These are phyloP conservation scores for Hermatobates lingyangjiaoensis DNA, from an alignment of 1,140 invertebrate species.

Conservation along the genomic window DNA sequence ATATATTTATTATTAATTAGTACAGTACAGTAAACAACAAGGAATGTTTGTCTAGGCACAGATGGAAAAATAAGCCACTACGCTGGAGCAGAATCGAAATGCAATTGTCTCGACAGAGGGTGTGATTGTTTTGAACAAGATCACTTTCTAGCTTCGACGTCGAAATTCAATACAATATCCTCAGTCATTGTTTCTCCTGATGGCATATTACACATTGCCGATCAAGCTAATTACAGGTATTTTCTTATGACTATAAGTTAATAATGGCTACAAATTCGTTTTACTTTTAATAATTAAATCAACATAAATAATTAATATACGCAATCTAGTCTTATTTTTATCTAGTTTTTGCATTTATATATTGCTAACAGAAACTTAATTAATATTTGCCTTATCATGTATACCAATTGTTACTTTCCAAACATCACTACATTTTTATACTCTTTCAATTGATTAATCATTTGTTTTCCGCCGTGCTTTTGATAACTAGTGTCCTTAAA, in stretches of 20 bases:
- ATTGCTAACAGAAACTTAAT: neutral
- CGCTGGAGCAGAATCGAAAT: constrained; percentile 86
- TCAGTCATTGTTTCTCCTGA: constrained; percentile 84
- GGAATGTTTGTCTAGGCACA: constrained; percentile 37
- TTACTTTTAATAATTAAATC: neutral
- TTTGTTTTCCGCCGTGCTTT: too few species aligned
- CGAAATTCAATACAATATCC: constrained; percentile 86
- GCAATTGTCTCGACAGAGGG: constrained; percentile 75
- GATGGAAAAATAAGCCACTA: constrained; percentile 82
- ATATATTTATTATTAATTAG: too few species aligned
- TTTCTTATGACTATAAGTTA: constrained; percentile 14
- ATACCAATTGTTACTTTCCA: too few species aligned
- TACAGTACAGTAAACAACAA: too few species aligned
- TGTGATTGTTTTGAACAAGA: constrained; percentile 84
- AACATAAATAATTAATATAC: too few species aligned
- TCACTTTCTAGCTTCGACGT: constrained; percentile 74
- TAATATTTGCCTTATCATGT: too few species aligned
- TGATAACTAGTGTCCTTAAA: too few species aligned
- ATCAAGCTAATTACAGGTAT: constrained; percentile 64
- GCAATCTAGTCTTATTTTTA: neutral
- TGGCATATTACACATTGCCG: constrained; percentile 81
- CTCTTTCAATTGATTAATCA: too few species aligned
- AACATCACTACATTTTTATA: too few species aligned
- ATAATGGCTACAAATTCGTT: neutral
- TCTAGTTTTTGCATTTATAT: neutral